phyloP scores from a whole-genome alignment of 1,140 invertebrate species.

The Microplitis mediator region DNA sequence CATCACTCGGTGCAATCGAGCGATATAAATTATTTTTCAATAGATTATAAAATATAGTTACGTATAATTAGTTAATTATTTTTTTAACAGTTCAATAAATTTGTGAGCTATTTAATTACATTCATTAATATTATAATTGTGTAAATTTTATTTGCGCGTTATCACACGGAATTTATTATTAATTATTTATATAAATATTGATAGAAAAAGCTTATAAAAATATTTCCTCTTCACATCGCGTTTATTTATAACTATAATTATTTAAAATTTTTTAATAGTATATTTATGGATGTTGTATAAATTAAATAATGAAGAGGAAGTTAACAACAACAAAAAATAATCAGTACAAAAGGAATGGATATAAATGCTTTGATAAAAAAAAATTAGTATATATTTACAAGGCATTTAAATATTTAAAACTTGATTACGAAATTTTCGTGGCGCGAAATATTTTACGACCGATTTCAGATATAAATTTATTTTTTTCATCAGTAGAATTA shows the following conservation, averaged over 20 bases:
- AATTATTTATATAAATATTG: neutral
- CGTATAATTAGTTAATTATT: too few species aligned
- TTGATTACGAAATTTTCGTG: neutral
- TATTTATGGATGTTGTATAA: neutral
- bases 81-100: neutral
- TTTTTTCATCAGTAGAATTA: slow-evolving; percentile 9
- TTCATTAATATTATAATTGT: neutral
- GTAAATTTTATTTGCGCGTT: too few species aligned
- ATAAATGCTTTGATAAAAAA: slow-evolving; percentile 1
- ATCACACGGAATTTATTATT: too few species aligned
- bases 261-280: neutral
- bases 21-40: neutral
- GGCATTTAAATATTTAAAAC: neutral
- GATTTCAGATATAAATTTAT: neutral
- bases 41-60: slow-evolving; percentile 23
- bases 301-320: neutral
- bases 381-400: slow-evolving; percentile 6
- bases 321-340: neutral
- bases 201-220: slow-evolving; percentile 36
- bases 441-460: neutral
- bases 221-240: slow-evolving; percentile 10
- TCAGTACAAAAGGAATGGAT: neutral
- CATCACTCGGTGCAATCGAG: too few species aligned
- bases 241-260: neutral
- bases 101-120: neutral